These are phyloP conservation scores for Chlorodrepanis virens DNA, from an alignment of 2,113 vertebrate species.

Conservation along the genomic window DNA sequence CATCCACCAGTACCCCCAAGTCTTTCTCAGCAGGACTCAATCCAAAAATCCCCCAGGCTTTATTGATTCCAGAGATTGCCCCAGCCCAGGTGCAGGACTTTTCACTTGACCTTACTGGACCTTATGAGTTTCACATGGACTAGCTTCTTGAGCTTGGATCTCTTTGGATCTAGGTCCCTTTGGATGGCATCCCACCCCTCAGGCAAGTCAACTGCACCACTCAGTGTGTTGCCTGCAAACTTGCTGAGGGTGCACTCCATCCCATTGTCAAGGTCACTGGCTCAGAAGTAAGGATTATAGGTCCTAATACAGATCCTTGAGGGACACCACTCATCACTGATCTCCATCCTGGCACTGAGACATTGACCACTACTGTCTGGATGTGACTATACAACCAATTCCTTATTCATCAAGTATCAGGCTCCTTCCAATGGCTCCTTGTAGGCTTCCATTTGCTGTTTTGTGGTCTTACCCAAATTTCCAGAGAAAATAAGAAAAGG, in stretches of 20 bases:
- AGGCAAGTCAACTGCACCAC: accelerated
- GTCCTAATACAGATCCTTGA: not conserved
- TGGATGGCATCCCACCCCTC: not conserved
- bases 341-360: not conserved
- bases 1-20: not conserved
- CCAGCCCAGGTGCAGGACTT: not conserved
- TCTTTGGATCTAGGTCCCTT: not conserved
- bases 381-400: not conserved
- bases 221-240: not conserved
- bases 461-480: not conserved
- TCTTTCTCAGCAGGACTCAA: not conserved
- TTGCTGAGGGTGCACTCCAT: not conserved
- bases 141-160: not conserved
- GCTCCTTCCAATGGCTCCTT: not conserved
- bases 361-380: not conserved
- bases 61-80: not conserved
- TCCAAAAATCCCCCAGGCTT: not conserved
- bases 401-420: too few relatives aligned
- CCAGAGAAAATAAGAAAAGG: not conserved
- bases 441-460: not conserved
- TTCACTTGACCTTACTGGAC: not conserved
- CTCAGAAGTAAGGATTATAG: not conserved
- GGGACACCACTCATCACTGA: not conserved
- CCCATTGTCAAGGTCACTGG: not conserved
- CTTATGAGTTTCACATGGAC: not conserved